phyloP scores from a whole-genome alignment of 2,888 invertebrate genomes.

The Microctonus aethiopoides region DNA sequence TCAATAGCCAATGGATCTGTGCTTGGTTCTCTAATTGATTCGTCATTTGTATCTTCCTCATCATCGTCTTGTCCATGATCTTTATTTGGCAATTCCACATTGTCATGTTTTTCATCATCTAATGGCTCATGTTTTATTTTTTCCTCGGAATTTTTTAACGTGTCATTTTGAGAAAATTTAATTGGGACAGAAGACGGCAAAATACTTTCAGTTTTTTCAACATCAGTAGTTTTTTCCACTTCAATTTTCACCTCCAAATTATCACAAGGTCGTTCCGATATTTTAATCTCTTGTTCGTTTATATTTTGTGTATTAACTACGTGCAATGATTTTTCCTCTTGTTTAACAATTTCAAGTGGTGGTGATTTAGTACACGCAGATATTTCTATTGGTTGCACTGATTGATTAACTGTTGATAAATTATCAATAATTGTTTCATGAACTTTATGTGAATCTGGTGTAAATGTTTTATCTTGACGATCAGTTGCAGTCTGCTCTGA shows the following conservation, averaged over 20 bases:
- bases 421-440: background rate
- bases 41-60: constrained; percentile 53
- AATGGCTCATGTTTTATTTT: constrained; percentile 47
- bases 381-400: background rate
- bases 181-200: constrained; percentile 17
- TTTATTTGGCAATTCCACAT: constrained; percentile 35
- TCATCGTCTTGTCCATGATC: constrained; percentile 50
- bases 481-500: constrained; percentile 33
- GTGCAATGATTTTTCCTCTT: constrained; percentile 43
- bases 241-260: constrained; percentile 45
- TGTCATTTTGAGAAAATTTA: constrained; percentile 39
- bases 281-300: constrained; percentile 26
- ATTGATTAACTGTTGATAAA: background rate
- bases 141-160: constrained; percentile 47
- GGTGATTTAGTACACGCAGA: constrained; percentile 35
- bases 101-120: constrained; percentile 51
- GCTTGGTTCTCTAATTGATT: constrained; percentile 52
- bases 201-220: constrained; percentile 25
- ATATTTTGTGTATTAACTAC: constrained; percentile 33
- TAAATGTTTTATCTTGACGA: constrained; percentile 37
- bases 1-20: constrained; percentile 58
- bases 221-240: constrained; percentile 40
- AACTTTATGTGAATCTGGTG: constrained; percentile 9
- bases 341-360: constrained; percentile 53
- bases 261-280: constrained; percentile 28